A percentile compares a stretch with the other conserved stretches of the same genome.
Evolutionary conservation across 2,888 invertebrate genomes (phyloP).

Genomic region (Sycophila texana): DNA sequence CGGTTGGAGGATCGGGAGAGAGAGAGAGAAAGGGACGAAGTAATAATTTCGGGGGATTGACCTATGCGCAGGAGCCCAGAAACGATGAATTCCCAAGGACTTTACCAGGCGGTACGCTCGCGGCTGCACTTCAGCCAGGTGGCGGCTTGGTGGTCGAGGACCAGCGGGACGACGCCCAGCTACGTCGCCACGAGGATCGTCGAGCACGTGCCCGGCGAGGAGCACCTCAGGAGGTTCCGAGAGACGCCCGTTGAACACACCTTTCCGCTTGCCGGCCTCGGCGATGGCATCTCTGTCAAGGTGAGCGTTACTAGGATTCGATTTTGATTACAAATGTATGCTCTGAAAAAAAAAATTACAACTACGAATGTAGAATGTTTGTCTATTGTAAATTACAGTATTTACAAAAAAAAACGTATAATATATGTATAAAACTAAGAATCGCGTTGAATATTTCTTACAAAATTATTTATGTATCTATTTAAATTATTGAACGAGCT

Average conservation of each 20-base stretch:
- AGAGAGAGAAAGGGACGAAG: not conserved
- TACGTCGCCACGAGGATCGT: conserved; percentile 75
- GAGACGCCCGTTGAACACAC: conserved; percentile 81
- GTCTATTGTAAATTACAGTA: too few relatives aligned
- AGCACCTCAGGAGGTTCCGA: conserved; percentile 72
- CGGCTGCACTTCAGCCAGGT: conserved; percentile 98
- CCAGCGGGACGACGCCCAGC: conserved; percentile 73
- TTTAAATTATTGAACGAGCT: too few relatives aligned
- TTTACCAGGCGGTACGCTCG: conserved; percentile 94
- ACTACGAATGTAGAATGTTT: too few relatives aligned
- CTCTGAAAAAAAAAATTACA: too few relatives aligned
- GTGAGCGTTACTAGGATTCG: conserved; percentile 66
- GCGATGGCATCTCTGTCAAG: conserved; percentile 80
- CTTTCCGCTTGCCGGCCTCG: conserved; percentile 84
- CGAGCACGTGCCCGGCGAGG: conserved; percentile 62
- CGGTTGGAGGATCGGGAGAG: not conserved
- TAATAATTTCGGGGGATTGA: not conserved
- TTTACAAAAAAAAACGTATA: too few relatives aligned
- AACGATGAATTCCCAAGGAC: conserved; percentile 79
- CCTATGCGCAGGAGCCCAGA: conserved; percentile 66
- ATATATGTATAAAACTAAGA: too few relatives aligned
- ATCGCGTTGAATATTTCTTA: too few relatives aligned
- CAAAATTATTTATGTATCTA: too few relatives aligned
- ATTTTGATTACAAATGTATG: conserved; percentile 14
- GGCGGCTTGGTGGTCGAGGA: conserved; percentile 89